Conservation (phyloP, 2,113 vertebrate species). For the Haplochromis vanheusdeni region DNA sequence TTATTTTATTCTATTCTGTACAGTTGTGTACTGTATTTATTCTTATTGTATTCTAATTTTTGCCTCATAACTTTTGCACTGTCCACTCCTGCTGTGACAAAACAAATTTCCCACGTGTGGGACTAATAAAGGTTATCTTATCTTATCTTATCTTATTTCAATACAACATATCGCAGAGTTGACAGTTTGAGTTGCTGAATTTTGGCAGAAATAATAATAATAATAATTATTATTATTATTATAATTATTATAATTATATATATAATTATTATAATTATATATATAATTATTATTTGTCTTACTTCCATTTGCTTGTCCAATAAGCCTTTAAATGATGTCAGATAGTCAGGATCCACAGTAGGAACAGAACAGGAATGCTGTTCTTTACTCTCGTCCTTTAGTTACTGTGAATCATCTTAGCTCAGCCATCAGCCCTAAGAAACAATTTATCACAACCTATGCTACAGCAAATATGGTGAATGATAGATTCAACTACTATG, state of each 20-base stretch:
- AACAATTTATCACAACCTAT: neutral
- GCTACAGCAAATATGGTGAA: neutral
- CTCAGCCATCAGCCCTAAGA: neutral
- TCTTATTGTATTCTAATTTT: no score
- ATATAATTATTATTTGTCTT: neutral
- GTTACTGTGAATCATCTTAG: neutral
- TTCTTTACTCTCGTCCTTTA: neutral
- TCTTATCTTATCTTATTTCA: no score
- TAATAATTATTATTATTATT: accelerated
- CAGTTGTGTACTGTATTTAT: no score
- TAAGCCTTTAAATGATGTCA: neutral
- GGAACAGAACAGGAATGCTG: neutral
- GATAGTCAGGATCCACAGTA: neutral
- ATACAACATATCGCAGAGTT: neutral
- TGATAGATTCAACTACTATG: neutral
- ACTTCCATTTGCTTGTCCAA: neutral
- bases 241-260: neutral
- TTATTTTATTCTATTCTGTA: no score
- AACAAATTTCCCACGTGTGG: no score
- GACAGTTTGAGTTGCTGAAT: neutral
- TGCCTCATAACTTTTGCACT: no score
- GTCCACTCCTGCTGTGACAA: no score
- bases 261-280: accelerated
- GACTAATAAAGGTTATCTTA: no score
- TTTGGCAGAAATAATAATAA: neutral